Percentiles rank a stretch among this genome's conserved stretches.
Conservation (phyloP, 1,140 invertebrate genomes). For the Orchestia grillus region DNA sequence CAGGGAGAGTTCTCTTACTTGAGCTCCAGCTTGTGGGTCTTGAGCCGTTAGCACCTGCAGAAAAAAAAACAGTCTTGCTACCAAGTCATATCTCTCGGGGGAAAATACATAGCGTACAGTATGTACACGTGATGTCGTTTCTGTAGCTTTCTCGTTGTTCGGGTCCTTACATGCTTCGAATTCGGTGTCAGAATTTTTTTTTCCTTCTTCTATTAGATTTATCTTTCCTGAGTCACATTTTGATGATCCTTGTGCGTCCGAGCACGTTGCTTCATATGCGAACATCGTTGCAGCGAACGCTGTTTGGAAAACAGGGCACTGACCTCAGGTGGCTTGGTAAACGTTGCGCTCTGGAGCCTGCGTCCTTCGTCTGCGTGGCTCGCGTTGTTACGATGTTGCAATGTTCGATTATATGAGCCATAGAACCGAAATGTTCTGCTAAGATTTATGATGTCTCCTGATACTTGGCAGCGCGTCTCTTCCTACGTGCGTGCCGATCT, state of each 20-base stretch:
- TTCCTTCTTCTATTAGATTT: too few species aligned
- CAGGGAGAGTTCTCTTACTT: background rate
- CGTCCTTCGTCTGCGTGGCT: background rate
- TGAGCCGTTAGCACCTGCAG: background rate
- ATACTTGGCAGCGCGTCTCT: too few species aligned
- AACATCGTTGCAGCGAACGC: background rate
- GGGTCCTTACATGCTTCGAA: too few species aligned
- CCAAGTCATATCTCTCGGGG: background rate
- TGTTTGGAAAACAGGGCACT: background rate
- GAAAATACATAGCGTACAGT: background rate
- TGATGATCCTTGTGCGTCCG: background rate
- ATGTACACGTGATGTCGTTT: background rate
- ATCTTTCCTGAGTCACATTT: background rate
- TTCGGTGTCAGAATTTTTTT: too few species aligned
- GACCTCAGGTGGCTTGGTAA: background rate
- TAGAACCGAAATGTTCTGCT: too few species aligned
- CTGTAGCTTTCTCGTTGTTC: background rate
- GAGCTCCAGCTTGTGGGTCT: background rate
- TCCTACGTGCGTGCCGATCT: too few species aligned
- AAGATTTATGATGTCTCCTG: too few species aligned
- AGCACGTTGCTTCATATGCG: background rate
- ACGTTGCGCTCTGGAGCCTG: background rate
- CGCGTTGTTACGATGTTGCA: background rate
- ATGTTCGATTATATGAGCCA: too few species aligned
- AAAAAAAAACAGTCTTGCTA: background rate